These are phyloP conservation scores for Felis chaus DNA, from an alignment of 2,113 vertebrate genomes.

Conservation along the genomic window DNA sequence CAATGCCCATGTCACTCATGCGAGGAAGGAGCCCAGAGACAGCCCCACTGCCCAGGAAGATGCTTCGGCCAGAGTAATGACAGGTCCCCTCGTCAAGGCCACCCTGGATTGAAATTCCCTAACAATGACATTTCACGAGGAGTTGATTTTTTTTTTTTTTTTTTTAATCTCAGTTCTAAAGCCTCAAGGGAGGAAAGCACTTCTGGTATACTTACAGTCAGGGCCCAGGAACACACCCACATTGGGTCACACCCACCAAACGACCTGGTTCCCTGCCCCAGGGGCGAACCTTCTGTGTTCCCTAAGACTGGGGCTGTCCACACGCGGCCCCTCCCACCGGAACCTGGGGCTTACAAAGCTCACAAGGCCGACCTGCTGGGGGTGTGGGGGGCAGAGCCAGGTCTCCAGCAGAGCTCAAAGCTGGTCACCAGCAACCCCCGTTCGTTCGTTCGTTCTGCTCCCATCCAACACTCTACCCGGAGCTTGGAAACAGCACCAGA, in stretches of 20 bases:
- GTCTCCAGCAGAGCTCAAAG: not conserved
- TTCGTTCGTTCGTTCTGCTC: accelerated
- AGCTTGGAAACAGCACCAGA: not conserved
- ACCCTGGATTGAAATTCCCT: accelerated
- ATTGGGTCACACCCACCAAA: no score
- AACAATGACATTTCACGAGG: no score
- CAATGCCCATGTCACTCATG: accelerated
- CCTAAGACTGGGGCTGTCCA: not conserved
- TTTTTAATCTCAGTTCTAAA: not conserved
- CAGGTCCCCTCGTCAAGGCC: accelerated
- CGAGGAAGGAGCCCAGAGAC: accelerated
- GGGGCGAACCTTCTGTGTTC: not conserved
- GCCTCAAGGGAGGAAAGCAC: not conserved
- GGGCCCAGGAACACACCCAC: not conserved
- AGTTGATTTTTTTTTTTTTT: not conserved
- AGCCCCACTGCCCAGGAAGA: not conserved
- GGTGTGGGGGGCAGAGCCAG: not conserved
- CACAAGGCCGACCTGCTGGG: no score
- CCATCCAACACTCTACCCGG: accelerated
- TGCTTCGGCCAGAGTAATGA: accelerated
- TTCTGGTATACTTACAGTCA: not conserved
- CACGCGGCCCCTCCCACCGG: accelerated
- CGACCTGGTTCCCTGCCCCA: accelerated
- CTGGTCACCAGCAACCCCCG: accelerated
- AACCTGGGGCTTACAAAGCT: not conserved